These are phyloP conservation scores for Fregata magnificens DNA, from an alignment of 2,113 vertebrate species.

Conservation along the genomic window DNA sequence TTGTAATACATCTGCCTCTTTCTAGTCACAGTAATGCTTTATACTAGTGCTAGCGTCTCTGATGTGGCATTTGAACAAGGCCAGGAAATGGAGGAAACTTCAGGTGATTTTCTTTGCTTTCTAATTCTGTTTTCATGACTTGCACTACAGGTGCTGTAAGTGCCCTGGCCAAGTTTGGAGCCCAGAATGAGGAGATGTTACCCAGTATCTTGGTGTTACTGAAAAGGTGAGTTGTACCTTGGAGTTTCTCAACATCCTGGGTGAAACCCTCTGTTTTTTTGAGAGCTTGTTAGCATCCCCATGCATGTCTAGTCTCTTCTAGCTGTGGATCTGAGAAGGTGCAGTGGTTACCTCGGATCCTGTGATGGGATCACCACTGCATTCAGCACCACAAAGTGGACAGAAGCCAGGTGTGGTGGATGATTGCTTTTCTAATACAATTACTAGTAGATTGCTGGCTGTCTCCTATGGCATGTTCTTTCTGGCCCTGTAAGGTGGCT, in stretches of 20 bases:
- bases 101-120: neutral
- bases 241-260: neutral
- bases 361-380: neutral
- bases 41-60: neutral
- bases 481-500: neutral
- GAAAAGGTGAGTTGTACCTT: conserved; percentile 69
- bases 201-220: conserved; percentile 81
- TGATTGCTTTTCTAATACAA: neutral
- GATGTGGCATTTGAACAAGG: neutral
- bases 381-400: neutral
- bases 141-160: conserved; percentile 77
- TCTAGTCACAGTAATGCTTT: neutral
- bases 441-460: neutral
- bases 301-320: neutral
- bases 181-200: conserved; percentile 83
- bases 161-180: conserved; percentile 84
- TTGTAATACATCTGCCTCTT: neutral
- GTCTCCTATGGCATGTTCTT: neutral
- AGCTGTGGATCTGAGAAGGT: neutral
- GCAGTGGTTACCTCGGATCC: neutral
- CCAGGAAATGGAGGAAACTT: neutral
- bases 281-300: neutral
- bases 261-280: neutral
- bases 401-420: neutral
- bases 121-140: neutral